Percentiles rank a stretch among this genome's conserved stretches.
These are phyloP conservation scores for Cybosia mesomella DNA, from an alignment of 2,888 invertebrate genomes.

Conservation along the genomic window DNA sequence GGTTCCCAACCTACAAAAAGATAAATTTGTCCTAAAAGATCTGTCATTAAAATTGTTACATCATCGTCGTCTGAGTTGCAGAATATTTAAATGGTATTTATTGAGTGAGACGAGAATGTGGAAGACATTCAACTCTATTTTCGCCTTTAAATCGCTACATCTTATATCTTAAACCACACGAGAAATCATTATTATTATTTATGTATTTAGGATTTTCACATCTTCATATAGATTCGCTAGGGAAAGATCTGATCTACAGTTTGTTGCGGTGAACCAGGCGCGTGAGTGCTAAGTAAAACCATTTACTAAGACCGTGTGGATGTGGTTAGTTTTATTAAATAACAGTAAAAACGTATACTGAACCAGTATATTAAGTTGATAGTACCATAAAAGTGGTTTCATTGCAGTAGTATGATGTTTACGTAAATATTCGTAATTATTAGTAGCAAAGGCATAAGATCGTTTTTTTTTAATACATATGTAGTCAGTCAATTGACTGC, in stretches of 20 bases:
- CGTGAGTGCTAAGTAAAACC: constrained; percentile 8
- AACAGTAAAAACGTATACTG: neutral
- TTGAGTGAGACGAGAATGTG: too few relatives aligned
- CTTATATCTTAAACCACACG: constrained; percentile 25
- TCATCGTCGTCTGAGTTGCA: too few relatives aligned
- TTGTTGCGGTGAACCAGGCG: neutral
- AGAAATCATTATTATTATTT: constrained; percentile 32
- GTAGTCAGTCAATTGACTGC: too few relatives aligned
- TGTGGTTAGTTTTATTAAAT: neutral
- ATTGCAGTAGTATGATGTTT: neutral
- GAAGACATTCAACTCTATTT: neutral
- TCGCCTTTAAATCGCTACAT: neutral
- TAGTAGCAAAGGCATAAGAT: neutral
- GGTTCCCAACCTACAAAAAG: too few relatives aligned
- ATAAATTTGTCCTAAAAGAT: too few relatives aligned
- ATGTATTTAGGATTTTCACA: constrained; percentile 35
- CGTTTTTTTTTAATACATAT: too few relatives aligned
- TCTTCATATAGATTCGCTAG: constrained; percentile 58
- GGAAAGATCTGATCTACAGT: constrained; percentile 39
- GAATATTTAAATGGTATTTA: too few relatives aligned
- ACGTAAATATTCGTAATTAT: neutral
- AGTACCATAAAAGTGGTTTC: neutral
- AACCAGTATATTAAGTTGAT: neutral
- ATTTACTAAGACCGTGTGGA: neutral
- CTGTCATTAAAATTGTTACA: too few relatives aligned